These are phyloP conservation scores for Trachelus troglodyta DNA, from an alignment of 2,888 invertebrate species.

Conservation along the genomic window DNA sequence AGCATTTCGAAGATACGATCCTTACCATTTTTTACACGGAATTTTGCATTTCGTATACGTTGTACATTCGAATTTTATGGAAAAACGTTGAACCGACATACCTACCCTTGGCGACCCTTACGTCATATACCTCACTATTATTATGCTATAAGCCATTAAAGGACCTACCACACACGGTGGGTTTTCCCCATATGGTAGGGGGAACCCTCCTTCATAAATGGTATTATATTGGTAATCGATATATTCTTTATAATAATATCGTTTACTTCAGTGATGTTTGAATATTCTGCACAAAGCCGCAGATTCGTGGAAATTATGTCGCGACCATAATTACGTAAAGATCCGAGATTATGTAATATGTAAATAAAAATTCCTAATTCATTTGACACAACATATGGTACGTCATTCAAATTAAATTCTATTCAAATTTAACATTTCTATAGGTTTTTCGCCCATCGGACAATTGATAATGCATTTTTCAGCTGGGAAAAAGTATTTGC, in stretches of 20 bases:
- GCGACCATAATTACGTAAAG: not conserved
- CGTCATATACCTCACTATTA: not conserved
- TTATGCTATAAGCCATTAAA: not conserved
- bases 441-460: not conserved
- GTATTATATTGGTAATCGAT: not conserved
- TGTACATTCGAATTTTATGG: not conserved
- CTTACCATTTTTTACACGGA: not conserved
- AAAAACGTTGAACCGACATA: not conserved
- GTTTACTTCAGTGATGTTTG: not conserved
- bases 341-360: not conserved
- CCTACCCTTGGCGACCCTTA: not conserved
- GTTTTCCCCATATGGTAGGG: not conserved
- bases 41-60: not conserved
- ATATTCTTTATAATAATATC: not conserved
- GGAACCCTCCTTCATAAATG: not conserved
- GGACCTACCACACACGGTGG: not conserved
- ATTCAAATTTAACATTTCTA: not conserved
- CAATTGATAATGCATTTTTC: not conserved
- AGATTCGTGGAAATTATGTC: not conserved
- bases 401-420: not conserved
- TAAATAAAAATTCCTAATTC: not conserved
- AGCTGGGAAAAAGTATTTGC: not conserved
- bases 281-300: not conserved
- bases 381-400: not conserved
- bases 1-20: not conserved